These are phyloP conservation scores for Smithornis capensis DNA, from an alignment of 2,113 vertebrate genomes.

Conservation along the genomic window DNA sequence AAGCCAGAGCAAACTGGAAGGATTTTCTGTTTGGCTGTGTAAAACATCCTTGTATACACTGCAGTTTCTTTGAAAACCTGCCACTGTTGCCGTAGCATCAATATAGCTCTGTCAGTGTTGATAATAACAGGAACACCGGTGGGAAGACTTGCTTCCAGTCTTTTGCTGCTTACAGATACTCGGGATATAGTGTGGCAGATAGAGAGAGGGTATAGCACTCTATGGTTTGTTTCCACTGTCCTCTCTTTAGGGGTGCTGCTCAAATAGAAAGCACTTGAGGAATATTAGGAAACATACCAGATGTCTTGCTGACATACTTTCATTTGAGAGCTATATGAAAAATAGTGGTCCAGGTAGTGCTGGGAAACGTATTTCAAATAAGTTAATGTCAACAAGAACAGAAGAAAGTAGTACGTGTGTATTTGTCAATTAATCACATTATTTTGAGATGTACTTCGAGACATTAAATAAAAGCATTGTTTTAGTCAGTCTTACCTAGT, in stretches of 20 bases:
- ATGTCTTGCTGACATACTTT: not conserved
- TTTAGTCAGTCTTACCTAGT: not conserved
- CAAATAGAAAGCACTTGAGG: accelerated
- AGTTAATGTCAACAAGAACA: not conserved
- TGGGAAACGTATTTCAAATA: not conserved
- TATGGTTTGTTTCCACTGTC: not conserved
- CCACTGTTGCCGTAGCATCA: conserved; percentile 3
- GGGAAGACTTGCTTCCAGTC: not conserved
- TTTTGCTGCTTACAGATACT: not conserved
- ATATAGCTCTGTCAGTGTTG: not conserved
- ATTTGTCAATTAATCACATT: not conserved
- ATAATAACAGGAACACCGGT: not conserved
- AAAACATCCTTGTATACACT: conserved; percentile 10
- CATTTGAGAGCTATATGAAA: not conserved
- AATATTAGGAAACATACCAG: not conserved
- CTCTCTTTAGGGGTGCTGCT: not conserved
- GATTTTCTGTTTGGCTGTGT: conserved; percentile 11
- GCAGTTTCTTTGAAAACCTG: conserved; percentile 10
- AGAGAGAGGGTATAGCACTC: not conserved
- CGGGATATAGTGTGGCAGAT: not conserved
- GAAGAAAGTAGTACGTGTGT: not conserved
- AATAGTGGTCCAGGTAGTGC: not conserved
- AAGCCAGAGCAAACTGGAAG: conserved; percentile 24
- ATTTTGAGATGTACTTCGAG: not conserved
- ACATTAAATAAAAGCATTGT: not conserved